Evolutionary conservation across 2,888 invertebrate genomes (phyloP).

Genomic region (Coenonympha arcania): DNA sequence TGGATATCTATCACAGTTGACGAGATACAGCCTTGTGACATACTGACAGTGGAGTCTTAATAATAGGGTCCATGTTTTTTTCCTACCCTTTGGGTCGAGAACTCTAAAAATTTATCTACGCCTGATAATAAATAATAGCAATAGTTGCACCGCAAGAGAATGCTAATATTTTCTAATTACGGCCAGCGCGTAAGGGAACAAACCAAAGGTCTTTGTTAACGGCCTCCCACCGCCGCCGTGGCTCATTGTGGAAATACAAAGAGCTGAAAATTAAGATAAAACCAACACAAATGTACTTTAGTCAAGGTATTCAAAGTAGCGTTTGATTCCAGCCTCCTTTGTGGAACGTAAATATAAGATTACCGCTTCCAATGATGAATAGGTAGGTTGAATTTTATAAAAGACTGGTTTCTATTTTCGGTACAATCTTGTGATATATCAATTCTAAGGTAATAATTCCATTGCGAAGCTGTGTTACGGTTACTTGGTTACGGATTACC

Average conservation of each 20-base stretch:
- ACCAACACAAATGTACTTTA: conserved; percentile 33
- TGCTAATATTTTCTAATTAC: background rate
- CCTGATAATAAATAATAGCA: conserved; percentile 8
- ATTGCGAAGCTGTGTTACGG: too few species aligned
- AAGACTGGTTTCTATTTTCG: background rate
- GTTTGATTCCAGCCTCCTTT: conserved; percentile 17
- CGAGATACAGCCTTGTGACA: too few species aligned
- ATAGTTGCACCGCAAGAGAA: background rate
- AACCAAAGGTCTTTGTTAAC: conserved; percentile 29
- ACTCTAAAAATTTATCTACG: background rate
- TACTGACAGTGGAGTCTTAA: too few species aligned
- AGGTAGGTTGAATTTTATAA: background rate
- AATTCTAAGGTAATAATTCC: too few species aligned
- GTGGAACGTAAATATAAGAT: conserved; percentile 4
- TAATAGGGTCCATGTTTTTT: too few species aligned
- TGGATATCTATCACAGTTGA: too few species aligned
- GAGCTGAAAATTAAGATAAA: conserved; percentile 35
- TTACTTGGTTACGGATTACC: too few species aligned
- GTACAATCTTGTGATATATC: too few species aligned
- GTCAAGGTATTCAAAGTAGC: conserved; percentile 24
- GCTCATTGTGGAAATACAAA: conserved; percentile 35
- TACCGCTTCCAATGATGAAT: background rate
- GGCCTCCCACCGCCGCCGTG: conserved; percentile 25
- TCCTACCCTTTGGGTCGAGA: too few species aligned
- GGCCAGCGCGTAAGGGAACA: conserved; percentile 20